A percentile compares a stretch with the other conserved stretches of the same genome.
Evolutionary conservation across 2,888 invertebrate species (phyloP).

Genomic region (Neocrepidodera transversa): DNA sequence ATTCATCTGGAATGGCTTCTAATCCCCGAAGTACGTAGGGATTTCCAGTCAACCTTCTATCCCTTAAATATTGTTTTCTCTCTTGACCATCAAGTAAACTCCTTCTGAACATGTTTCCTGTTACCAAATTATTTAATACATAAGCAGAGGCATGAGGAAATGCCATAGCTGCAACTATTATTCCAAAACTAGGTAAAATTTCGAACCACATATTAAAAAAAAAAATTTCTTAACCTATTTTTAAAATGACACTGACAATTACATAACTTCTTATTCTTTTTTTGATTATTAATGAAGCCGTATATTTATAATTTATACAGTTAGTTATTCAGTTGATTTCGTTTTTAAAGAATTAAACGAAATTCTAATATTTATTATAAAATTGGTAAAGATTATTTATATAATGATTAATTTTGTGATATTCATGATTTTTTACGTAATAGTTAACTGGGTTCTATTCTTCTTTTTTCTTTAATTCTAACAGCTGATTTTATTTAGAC

Average conservation of each 20-base stretch:
- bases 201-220: constrained; percentile 72
- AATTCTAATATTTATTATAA: too few species aligned
- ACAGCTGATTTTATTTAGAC: too few species aligned
- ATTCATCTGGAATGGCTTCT: constrained; percentile 51
- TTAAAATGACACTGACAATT: constrained; percentile 1
- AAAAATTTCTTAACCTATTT: neutral
- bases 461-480: too few species aligned
- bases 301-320: too few species aligned
- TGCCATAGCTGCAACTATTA: constrained; percentile 67
- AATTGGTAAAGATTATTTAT: too few species aligned
- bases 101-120: constrained; percentile 69
- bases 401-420: too few species aligned
- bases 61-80: constrained; percentile 67
- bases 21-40: constrained; percentile 70
- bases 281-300: too few species aligned
- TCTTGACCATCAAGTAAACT: constrained; percentile 63
- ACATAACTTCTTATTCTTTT: neutral
- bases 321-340: too few species aligned
- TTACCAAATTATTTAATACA: constrained; percentile 66
- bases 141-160: constrained; percentile 70
- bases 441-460: too few species aligned
- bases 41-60: constrained; percentile 66
- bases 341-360: too few species aligned
- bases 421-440: too few species aligned
- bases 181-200: constrained; percentile 70